Evolutionary conservation across 35 echinoderm and acorn worm species (phyloP), one percentile per base, ranked within the genome.

Genomic region (Antedon bifida): DNA sequence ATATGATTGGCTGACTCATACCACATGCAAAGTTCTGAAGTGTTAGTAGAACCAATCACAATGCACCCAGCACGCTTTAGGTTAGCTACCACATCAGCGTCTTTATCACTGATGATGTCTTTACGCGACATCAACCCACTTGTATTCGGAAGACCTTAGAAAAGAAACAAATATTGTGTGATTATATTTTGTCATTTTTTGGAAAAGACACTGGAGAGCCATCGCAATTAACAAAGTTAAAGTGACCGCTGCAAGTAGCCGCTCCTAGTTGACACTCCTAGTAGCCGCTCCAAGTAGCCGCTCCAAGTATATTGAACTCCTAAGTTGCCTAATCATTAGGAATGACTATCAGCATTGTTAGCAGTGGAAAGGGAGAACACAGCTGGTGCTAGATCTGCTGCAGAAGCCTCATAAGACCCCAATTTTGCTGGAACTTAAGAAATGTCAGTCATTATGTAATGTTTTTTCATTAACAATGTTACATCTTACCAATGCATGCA

Each of bases 21-120:
- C 93, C 93, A 96, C 93, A 96, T 96, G 84, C 93, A 96, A 4
- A 96, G 87, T 35, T 96, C 93, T 45, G 89, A 91, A 81, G 83
- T 79, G 74, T 96, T 96, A 0, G 93, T 96, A 5, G 91, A 74
- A 12, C 89, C 93, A n/a, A 91, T 45, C 26, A 91, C 81, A 33
- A 96, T 89, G 51, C 89, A 91, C 16, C 93, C 93, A 29, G 93
- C 89, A 10, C 82, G 39, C 29, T 86, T 86, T 36, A 96, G 77
- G 39, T 89, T 88, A 26, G 55, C 81, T 1, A 96, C 83, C 0
- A 87, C 77, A 16, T 79, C 86, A 36, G 93, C 93, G 84, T 96
- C 89, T 26, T 86, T 75, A 30, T 78, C 78, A 26, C 77, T 79
- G 19, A 76, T 79, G 0, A 96, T 45, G 7, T 51, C 86, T 76